Conservation (phyloP, 2,888 invertebrate species). For the Sarcophaga rosellei region DNA sequence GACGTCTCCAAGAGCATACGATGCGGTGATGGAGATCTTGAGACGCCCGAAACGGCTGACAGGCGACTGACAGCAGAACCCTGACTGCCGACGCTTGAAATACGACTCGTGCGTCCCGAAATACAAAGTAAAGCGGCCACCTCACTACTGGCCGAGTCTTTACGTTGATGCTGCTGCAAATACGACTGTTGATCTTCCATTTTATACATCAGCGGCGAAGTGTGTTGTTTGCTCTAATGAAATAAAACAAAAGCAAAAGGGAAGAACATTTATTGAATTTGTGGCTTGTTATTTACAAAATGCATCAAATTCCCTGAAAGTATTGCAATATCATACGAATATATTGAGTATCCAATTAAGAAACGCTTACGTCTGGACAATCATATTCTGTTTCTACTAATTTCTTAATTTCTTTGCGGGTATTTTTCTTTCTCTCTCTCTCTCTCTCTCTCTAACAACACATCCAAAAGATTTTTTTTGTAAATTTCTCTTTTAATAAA, state of each 20-base stretch:
- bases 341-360: too few species aligned
- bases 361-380: too few species aligned
- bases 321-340: too few species aligned
- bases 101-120: slow-evolving; percentile 90
- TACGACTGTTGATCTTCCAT: slow-evolving; percentile 81
- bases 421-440: too few species aligned
- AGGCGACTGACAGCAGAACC: slow-evolving; percentile 85
- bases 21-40: slow-evolving; percentile 93
- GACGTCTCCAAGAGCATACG: slow-evolving; percentile 94
- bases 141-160: slow-evolving; percentile 90
- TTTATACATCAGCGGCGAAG: slow-evolving; percentile 81
- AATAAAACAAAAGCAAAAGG: not conserved
- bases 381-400: too few species aligned
- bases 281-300: too few species aligned
- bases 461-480: too few species aligned
- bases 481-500: too few species aligned
- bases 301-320: too few species aligned
- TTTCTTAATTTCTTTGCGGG: too few species aligned
- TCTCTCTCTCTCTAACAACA: too few species aligned
- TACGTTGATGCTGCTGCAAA: slow-evolving; percentile 85
- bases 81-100: slow-evolving; percentile 91
- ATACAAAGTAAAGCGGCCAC: slow-evolving; percentile 88
- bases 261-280: not conserved
- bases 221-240: slow-evolving; percentile 77
- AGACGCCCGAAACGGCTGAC: slow-evolving; percentile 83